Evolutionary conservation across 2,113 vertebrate genomes (phyloP).

Genomic region (rat (Rattus norvegicus)): DNA sequence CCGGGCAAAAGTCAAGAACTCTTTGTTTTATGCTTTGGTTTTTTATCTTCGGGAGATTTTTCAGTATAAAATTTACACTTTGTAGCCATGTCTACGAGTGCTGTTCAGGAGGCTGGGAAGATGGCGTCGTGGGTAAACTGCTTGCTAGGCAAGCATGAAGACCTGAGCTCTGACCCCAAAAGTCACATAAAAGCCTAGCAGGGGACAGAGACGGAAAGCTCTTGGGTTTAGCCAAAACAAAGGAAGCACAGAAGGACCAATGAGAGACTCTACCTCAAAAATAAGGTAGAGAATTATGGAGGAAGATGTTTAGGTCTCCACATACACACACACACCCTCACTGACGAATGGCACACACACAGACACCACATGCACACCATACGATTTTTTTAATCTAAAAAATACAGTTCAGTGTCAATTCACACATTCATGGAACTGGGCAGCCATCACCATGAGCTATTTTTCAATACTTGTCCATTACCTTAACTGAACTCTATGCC

Average conservation of each 20-base stretch:
- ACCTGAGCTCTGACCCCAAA: background rate
- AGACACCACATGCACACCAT: background rate
- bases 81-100: background rate
- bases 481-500: background rate
- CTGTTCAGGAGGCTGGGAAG: no score
- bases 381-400: background rate
- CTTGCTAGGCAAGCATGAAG: background rate
- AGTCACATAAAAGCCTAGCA: background rate
- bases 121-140: no score
- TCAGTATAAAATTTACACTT: background rate
- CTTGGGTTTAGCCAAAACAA: background rate
- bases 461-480: background rate
- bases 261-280: background rate
- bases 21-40: background rate
- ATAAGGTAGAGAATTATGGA: background rate
- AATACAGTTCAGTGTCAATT: background rate
- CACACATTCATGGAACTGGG: background rate
- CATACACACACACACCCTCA: no score
- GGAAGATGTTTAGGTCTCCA: background rate
- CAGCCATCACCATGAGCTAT: background rate
- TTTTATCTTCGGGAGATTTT: background rate
- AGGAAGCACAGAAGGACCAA: background rate
- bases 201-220: background rate
- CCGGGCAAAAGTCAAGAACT: background rate
- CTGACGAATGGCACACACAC: background rate